Percentiles rank a stretch among this genome's conserved stretches.
phyloP scores from a whole-genome alignment of 2,113 vertebrate species.

The Chaenogobius annularis region DNA sequence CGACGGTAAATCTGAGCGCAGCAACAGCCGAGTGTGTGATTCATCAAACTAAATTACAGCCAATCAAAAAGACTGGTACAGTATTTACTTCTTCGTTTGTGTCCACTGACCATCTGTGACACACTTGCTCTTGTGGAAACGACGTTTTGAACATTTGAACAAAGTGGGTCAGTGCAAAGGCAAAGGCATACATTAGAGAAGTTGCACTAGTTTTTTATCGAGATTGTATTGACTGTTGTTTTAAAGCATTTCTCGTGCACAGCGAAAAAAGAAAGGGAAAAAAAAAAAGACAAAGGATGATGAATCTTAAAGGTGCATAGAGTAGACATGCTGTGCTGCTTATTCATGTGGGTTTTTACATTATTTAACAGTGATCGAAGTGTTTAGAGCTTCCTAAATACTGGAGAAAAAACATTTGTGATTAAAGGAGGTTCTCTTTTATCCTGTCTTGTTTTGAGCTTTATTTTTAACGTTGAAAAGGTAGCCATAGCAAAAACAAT shows the following conservation, averaged over 20 bases:
- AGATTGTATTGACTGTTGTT: not conserved
- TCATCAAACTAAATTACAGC: constrained; percentile 41
- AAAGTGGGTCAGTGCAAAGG: not conserved
- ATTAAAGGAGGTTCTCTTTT: constrained; percentile 8
- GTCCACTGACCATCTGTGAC: not conserved
- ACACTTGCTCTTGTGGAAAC: not conserved
- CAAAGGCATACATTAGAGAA: not conserved
- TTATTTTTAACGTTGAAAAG: not conserved
- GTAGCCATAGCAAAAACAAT: not conserved
- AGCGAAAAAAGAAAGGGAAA: not conserved
- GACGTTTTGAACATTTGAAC: constrained; percentile 15
- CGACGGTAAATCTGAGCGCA: constrained; percentile 17
- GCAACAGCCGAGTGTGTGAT: constrained; percentile 28
- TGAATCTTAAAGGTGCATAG: too few species aligned
- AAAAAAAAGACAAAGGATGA: not conserved
- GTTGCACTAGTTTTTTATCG: not conserved
- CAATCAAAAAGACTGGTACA: constrained; percentile 39
- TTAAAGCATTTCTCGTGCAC: not conserved
- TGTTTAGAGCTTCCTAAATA: not conserved
- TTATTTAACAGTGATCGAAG: constrained; percentile 6
- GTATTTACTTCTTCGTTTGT: constrained; percentile 29
- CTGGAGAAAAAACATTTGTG: not conserved
- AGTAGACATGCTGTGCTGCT: not conserved
- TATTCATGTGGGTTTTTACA: not conserved
- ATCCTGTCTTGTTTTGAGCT: not conserved